Evolutionary conservation across 2,113 vertebrate genomes (phyloP), one percentile per base, ranked within the genome.

Genomic region (Ceyx margarethae): DNA sequence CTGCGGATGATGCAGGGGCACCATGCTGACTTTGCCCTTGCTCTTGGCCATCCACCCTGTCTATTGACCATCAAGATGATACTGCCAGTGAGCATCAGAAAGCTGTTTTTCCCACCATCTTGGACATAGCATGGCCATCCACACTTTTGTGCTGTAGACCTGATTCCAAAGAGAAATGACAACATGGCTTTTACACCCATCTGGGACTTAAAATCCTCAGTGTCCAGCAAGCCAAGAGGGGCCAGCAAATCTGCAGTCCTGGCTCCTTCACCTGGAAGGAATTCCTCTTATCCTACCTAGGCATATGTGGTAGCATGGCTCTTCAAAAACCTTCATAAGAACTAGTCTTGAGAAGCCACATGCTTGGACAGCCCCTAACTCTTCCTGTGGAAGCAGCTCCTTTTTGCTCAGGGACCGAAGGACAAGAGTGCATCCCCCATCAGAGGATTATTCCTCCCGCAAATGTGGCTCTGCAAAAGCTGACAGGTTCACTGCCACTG

Each of bases 401-500:
- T 71, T 85, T 80, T 90, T 77, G 6, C 51, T 54, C 1, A 3
- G 51, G 43, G 33, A 31, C 42, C 9, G 2, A 37, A 37, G 35
- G 26, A 10, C 3, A 2, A 71, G 43, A 91, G 61, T 16, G 15
- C 11, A 5, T 76, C 35, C 50, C 65, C 62, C 31, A 6, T 86
- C 31, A 37, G 69, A 96, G 84, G 68, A 56, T 97, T 97, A 97
- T 89, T 97, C 66, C 67, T 84, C 29, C 35, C 90, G 81, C 94
- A 96, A 96, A 95, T 91, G 91, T 12, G 26, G 94, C 95, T 97
- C 89, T 97, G 96, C 5, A 50, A 73, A 51, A 84, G 28, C 77
- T 96, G 96, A 95, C 95, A 53, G 5, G 5, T 42, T 92, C 25
- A 31, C 54, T 48, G 73, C 43, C 3, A 18, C 20, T 66, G 46